A percentile compares a stretch with the other conserved stretches of the same genome.
phyloP scores from a whole-genome alignment of 2,113 vertebrate genomes.

The Pithys albifrons region DNA sequence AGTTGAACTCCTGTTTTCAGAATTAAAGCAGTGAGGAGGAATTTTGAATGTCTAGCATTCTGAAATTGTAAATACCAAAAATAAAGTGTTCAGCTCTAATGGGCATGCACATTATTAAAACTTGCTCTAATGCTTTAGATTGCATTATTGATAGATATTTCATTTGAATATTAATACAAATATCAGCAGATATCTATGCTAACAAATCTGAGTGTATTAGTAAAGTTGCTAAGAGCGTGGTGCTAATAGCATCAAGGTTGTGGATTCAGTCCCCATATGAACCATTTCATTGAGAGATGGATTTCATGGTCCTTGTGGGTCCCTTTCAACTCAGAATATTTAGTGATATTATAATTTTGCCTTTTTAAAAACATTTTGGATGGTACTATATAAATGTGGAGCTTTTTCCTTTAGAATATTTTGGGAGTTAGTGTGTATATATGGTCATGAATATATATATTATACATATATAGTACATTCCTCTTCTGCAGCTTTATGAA shows the following conservation, averaged over 20 bases:
- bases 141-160: neutral
- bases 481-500: neutral
- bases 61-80: neutral
- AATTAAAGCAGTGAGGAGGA: neutral
- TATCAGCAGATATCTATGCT: neutral
- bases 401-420: neutral
- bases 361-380: neutral
- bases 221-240: neutral
- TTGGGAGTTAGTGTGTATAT: accelerated
- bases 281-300: neutral
- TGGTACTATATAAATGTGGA: neutral
- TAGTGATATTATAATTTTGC: neutral
- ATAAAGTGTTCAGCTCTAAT: neutral
- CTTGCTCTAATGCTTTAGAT: neutral
- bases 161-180: neutral
- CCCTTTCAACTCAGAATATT: neutral
- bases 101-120: neutral
- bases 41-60: neutral
- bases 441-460: neutral
- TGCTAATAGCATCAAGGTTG: neutral
- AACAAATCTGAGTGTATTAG: neutral
- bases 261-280: neutral
- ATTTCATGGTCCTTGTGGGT: neutral
- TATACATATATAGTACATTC: neutral
- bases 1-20: neutral